Conservation (phyloP, 1,140 invertebrate genomes). For the Frieseomelitta varia region DNA sequence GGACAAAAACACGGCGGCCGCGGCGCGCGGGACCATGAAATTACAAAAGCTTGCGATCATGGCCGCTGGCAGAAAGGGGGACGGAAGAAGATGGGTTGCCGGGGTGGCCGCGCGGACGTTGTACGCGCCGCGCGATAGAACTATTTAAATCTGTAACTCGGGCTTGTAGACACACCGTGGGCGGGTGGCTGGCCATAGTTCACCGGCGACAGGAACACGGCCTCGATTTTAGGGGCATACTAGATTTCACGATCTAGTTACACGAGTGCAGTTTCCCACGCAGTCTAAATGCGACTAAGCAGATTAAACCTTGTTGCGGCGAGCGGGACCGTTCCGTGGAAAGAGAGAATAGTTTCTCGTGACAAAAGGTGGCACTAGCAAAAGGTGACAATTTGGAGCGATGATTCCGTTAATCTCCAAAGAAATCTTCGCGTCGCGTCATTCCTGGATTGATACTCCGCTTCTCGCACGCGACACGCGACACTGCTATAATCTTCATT, state of each 20-base stretch:
- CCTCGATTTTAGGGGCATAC: slow-evolving; percentile 67
- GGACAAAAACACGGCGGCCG: not conserved
- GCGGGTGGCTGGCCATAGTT: slow-evolving; percentile 59
- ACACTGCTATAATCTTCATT: not conserved
- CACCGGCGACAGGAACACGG: slow-evolving; percentile 62
- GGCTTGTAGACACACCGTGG: slow-evolving; percentile 64
- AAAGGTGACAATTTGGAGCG: slow-evolving; percentile 44
- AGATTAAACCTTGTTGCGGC: slow-evolving; percentile 72
- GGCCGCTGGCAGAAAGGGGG: not conserved
- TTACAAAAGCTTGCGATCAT: slow-evolving; percentile 42
- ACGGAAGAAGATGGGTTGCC: not conserved
- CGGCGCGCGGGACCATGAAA: slow-evolving; percentile 38
- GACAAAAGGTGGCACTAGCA: slow-evolving; percentile 40
- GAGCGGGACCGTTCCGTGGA: slow-evolving; percentile 46
- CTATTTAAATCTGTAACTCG: slow-evolving; percentile 67
- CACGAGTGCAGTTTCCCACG: slow-evolving; percentile 71
- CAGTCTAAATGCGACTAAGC: slow-evolving; percentile 69
- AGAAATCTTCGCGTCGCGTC: not conserved
- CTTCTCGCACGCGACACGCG: not conserved
- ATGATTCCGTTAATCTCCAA: not conserved
- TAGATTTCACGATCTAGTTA: slow-evolving; percentile 70
- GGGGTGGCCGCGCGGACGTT: not conserved
- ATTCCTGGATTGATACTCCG: too few species aligned
- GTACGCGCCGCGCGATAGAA: slow-evolving; percentile 50
- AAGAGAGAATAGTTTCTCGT: slow-evolving; percentile 60